phyloP scores from a whole-genome alignment of 2,113 vertebrate genomes.

The Nematolebias whitei region DNA sequence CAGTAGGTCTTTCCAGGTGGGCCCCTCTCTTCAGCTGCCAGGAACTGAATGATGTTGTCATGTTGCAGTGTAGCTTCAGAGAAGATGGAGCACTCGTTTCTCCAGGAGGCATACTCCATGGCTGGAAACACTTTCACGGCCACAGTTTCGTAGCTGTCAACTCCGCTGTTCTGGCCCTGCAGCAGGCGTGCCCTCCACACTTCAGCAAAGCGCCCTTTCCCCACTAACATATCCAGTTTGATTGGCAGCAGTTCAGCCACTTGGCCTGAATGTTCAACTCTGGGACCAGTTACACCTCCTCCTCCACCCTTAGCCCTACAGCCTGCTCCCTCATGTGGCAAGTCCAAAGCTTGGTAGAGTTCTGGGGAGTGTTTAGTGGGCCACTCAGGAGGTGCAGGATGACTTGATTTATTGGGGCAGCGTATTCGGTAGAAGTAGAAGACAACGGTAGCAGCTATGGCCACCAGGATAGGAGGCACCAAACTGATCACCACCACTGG shows the following conservation, averaged over 20 bases:
- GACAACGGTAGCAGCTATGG: slow-evolving; percentile 76
- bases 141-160: slow-evolving; percentile 75
- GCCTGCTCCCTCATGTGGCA: slow-evolving; percentile 35
- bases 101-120: slow-evolving; percentile 87
- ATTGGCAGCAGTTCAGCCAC: slow-evolving; percentile 82
- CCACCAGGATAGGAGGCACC: slow-evolving; percentile 84
- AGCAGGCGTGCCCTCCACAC: slow-evolving; percentile 86
- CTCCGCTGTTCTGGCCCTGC: slow-evolving; percentile 67
- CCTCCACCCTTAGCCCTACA: neutral
- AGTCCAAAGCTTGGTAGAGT: slow-evolving; percentile 67
- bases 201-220: slow-evolving; percentile 88
- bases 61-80: slow-evolving; percentile 84
- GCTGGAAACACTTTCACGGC: slow-evolving; percentile 90
- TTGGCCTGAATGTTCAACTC: slow-evolving; percentile 40
- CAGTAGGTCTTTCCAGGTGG: slow-evolving; percentile 80
- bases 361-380: slow-evolving; percentile 64
- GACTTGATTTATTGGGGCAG: slow-evolving; percentile 64
- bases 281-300: neutral
- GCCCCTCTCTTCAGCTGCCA: slow-evolving; percentile 83
- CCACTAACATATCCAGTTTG: slow-evolving; percentile 85
- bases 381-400: slow-evolving; percentile 79
- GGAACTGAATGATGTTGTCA: slow-evolving; percentile 85
- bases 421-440: slow-evolving; percentile 88
- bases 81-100: slow-evolving; percentile 86
- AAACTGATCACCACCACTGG: slow-evolving; percentile 88